Conservation (phyloP, 2,888 invertebrate species). For the Teleogryllus oceanicus region DNA sequence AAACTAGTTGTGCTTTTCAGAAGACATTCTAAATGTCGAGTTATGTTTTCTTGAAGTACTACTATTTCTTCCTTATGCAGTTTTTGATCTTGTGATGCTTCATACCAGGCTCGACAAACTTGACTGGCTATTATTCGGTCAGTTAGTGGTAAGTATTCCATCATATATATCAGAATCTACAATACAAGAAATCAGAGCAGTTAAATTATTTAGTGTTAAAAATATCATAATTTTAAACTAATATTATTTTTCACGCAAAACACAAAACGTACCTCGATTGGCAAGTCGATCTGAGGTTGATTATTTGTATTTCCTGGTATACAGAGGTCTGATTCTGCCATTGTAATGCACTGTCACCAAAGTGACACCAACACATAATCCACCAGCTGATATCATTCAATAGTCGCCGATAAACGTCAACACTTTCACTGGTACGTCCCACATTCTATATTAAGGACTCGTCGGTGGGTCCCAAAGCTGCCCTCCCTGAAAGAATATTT, state of each 20-base stretch:
- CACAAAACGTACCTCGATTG: background rate
- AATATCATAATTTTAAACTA: background rate
- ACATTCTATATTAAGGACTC: no score
- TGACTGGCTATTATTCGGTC: slow-evolving; percentile 64
- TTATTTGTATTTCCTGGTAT: no score
- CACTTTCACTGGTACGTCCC: no score
- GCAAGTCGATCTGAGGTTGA: background rate
- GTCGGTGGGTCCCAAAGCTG: no score
- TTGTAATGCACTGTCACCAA: no score
- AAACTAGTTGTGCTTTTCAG: slow-evolving; percentile 41
- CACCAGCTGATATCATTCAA: no score
- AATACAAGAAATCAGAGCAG: slow-evolving; percentile 35
- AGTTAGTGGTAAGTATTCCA: slow-evolving; percentile 60
- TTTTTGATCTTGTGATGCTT: slow-evolving; percentile 60
- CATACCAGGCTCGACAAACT: slow-evolving; percentile 64
- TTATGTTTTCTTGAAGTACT: slow-evolving; percentile 43
- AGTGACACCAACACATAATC: no score
- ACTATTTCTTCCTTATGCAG: slow-evolving; percentile 56
- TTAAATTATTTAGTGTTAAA: background rate
- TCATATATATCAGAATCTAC: slow-evolving; percentile 62
- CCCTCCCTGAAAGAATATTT: no score
- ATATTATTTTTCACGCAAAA: background rate
- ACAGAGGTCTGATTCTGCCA: no score
- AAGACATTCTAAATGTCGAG: slow-evolving; percentile 32
- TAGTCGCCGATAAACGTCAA: no score